Evolutionary conservation across 1,140 invertebrate species (phyloP).

Genomic region (Brachionus sp.): DNA sequence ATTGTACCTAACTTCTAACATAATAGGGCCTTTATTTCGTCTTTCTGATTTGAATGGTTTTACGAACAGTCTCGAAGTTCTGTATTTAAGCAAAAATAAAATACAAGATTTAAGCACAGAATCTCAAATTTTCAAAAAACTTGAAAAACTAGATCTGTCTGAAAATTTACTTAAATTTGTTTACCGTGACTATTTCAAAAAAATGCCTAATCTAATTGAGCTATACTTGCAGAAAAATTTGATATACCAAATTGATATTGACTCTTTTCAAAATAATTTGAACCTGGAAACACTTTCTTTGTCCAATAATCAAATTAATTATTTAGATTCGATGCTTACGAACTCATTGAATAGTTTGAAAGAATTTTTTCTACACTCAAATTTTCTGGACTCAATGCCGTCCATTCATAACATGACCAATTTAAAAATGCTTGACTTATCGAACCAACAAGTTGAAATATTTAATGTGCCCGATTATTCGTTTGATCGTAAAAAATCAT

Average conservation of each 20-base stretch:
- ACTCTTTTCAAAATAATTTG: not conserved
- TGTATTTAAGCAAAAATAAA: not conserved
- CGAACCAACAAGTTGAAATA: not conserved
- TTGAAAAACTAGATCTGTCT: not conserved
- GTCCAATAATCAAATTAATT: conserved; percentile 20
- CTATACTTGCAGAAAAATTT: not conserved
- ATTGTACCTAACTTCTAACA: not conserved
- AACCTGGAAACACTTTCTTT: not conserved
- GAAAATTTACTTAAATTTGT: not conserved
- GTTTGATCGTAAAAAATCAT: not conserved
- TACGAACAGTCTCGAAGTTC: not conserved
- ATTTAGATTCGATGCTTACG: not conserved
- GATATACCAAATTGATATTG: conserved; percentile 18
- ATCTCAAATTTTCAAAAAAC: not conserved
- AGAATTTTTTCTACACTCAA: not conserved
- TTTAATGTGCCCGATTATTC: conserved; percentile 6
- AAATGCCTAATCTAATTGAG: not conserved
- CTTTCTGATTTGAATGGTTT: not conserved
- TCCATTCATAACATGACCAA: not conserved
- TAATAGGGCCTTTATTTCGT: not conserved
- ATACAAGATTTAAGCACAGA: not conserved
- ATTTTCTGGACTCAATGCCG: not conserved
- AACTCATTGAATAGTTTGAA: not conserved
- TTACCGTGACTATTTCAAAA: conserved; percentile 18
- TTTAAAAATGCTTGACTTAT: not conserved